These are phyloP conservation scores for Hippoglossus stenolepis DNA, from an alignment of 2,113 vertebrate species.

Conservation along the genomic window DNA sequence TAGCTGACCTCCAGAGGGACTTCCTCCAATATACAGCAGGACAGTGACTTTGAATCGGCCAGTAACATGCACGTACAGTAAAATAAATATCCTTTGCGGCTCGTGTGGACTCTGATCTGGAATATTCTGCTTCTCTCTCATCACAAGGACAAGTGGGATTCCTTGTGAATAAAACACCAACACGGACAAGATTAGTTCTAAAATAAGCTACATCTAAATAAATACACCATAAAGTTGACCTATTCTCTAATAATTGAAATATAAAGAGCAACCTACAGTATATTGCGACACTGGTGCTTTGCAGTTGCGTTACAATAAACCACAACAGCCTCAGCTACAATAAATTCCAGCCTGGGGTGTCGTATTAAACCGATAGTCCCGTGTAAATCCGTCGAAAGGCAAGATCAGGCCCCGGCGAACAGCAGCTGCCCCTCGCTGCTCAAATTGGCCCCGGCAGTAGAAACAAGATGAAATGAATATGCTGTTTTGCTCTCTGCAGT, in stretches of 20 bases:
- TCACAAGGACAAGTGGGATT: neutral
- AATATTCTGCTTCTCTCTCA: neutral
- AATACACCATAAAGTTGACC: neutral
- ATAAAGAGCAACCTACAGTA: conserved; percentile 22
- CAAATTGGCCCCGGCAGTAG: conserved; percentile 62
- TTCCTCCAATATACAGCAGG: conserved; percentile 32
- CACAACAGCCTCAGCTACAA: conserved; percentile 34
- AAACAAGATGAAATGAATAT: conserved; percentile 75
- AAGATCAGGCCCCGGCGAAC: conserved; percentile 41
- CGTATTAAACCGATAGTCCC: conserved; percentile 63
- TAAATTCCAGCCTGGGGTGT: conserved; percentile 41
- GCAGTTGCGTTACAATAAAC: conserved; percentile 44
- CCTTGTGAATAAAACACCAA: neutral
- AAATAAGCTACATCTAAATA: neutral
- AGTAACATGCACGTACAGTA: conserved; percentile 15
- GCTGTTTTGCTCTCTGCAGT: conserved; percentile 53
- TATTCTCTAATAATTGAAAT: conserved; percentile 12
- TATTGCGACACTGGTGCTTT: conserved; percentile 4
- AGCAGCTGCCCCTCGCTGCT: conserved; percentile 48
- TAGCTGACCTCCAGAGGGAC: conserved; percentile 19
- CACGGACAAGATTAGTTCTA: neutral
- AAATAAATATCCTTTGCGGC: neutral
- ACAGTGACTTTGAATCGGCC: conserved; percentile 39
- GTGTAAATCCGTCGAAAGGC: conserved; percentile 57
- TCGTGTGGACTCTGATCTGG: neutral